Evolutionary conservation across 2,888 invertebrate genomes (phyloP).

Genomic region (Hololepta plana): DNA sequence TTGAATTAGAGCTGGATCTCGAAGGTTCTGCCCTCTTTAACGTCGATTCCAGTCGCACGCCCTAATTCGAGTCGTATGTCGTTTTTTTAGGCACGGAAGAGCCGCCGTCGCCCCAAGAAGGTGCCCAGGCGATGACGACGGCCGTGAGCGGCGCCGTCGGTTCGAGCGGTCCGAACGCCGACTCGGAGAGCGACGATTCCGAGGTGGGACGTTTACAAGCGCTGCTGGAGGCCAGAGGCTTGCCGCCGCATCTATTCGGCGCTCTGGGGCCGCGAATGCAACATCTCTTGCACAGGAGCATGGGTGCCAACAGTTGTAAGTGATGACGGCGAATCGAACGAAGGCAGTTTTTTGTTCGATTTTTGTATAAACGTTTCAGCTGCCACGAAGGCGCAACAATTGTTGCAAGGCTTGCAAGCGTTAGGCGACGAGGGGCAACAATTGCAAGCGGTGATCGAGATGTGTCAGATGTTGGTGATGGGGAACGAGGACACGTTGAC

Average conservation of each 20-base stretch:
- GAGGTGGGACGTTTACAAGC: slow-evolving; percentile 93
- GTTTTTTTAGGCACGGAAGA: slow-evolving; percentile 22
- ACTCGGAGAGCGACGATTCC: slow-evolving; percentile 75
- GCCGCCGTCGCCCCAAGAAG: slow-evolving; percentile 26
- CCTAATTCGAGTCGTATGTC: too few relatives aligned
- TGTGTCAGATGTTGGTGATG: slow-evolving; percentile 98
- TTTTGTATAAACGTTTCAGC: slow-evolving; percentile 14
- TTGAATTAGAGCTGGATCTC: too few relatives aligned
- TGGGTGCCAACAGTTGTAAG: slow-evolving; percentile 67
- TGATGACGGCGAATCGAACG: slow-evolving; percentile 8
- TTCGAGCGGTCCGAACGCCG: slow-evolving; percentile 19
- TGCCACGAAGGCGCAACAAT: slow-evolving; percentile 85
- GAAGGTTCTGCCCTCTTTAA: too few relatives aligned
- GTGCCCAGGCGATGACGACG: slow-evolving; percentile 23
- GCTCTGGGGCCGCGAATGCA: slow-evolving; percentile 94
- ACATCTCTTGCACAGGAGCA: slow-evolving; percentile 82
- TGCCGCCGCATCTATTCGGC: slow-evolving; percentile 93
- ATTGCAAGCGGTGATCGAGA: slow-evolving; percentile 90
- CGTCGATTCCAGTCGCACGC: too few relatives aligned
- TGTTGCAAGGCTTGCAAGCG: slow-evolving; percentile 81
- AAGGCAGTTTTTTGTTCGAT: neutral
- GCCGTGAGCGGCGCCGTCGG: slow-evolving; percentile 12
- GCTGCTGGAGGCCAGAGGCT: slow-evolving; percentile 79
- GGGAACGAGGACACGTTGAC: slow-evolving; percentile 96
- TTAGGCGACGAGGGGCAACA: slow-evolving; percentile 91